These are phyloP conservation scores for Lasioglossum pauxillum DNA, from an alignment of 2,888 invertebrate species.

Conservation along the genomic window DNA sequence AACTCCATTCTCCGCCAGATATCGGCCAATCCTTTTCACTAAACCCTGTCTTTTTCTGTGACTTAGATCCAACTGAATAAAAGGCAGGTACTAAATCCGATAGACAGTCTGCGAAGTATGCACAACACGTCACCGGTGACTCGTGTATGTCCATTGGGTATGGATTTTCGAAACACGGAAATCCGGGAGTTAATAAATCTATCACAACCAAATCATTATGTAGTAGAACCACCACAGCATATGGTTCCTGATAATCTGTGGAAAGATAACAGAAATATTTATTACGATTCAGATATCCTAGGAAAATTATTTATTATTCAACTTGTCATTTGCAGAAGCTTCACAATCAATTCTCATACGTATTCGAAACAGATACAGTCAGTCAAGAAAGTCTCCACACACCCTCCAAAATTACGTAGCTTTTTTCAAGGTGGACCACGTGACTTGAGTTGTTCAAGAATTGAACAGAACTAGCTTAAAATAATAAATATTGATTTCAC, in stretches of 20 bases:
- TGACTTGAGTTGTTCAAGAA: too few species aligned
- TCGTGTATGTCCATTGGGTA: slow-evolving; percentile 99
- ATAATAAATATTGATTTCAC: too few species aligned
- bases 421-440: too few species aligned
- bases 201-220: slow-evolving; percentile 99
- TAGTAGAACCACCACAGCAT: slow-evolving; percentile 98
- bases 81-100: slow-evolving; percentile 99
- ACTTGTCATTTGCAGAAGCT: neutral
- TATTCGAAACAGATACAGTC: too few species aligned
- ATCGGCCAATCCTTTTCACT: slow-evolving; percentile 98
- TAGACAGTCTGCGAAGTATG: slow-evolving; percentile 99
- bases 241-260: slow-evolving; percentile 98
- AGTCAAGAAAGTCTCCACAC: too few species aligned
- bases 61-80: slow-evolving; percentile 94
- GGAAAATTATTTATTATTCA: neutral
- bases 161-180: slow-evolving; percentile 99
- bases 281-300: neutral
- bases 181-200: slow-evolving; percentile 97
- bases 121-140: slow-evolving; percentile 98
- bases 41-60: slow-evolving; percentile 92
- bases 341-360: neutral
- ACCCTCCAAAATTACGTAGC: too few species aligned
- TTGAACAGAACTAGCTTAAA: too few species aligned
- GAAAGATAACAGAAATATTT: neutral
- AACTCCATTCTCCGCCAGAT: slow-evolving; percentile 98